Percentiles rank a stretch among this genome's conserved stretches.
Evolutionary conservation across 2,888 invertebrate genomes (phyloP).

Genomic region (Campoplex capitator): DNA sequence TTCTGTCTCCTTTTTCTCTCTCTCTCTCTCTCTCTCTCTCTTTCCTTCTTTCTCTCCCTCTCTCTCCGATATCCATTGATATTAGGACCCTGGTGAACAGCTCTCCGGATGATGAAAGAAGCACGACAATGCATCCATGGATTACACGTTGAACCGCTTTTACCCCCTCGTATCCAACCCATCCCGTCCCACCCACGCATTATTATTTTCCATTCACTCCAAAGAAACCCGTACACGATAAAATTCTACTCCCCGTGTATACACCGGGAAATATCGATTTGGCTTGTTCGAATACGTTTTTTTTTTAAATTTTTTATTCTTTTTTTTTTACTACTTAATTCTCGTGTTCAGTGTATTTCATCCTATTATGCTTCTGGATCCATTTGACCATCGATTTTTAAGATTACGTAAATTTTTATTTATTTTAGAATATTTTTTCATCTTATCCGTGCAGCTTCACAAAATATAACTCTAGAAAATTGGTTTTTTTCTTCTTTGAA

Average conservation of each 20-base stretch:
- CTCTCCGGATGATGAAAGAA: slow-evolving; percentile 67
- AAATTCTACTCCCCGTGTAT: slow-evolving; percentile 16
- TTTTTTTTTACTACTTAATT: background rate
- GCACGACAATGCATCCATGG: slow-evolving; percentile 65
- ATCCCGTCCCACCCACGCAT: slow-evolving; percentile 55
- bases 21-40: slow-evolving; percentile 2
- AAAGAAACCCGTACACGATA: slow-evolving; percentile 45
- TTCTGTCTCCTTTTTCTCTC: background rate
- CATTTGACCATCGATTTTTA: background rate
- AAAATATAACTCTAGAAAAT: background rate
- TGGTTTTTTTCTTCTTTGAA: background rate
- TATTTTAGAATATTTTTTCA: background rate
- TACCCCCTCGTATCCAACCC: slow-evolving; percentile 33
- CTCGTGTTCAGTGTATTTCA: background rate
- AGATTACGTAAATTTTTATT: background rate
- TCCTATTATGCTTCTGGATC: too few relatives aligned
- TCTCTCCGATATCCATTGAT: slow-evolving; percentile 64
- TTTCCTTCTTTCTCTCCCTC: background rate
- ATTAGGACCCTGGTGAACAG: slow-evolving; percentile 60
- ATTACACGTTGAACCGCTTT: slow-evolving; percentile 67
- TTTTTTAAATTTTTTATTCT: background rate
- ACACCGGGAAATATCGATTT: slow-evolving; percentile 15
- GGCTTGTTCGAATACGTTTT: slow-evolving; percentile 1
- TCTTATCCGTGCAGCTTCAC: background rate
- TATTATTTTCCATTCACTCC: slow-evolving; percentile 64